A percentile compares a stretch with the other conserved stretches of the same genome.
These are phyloP conservation scores for Nansenia antarctica DNA, from an alignment of 2,113 vertebrate species.

Conservation along the genomic window DNA sequence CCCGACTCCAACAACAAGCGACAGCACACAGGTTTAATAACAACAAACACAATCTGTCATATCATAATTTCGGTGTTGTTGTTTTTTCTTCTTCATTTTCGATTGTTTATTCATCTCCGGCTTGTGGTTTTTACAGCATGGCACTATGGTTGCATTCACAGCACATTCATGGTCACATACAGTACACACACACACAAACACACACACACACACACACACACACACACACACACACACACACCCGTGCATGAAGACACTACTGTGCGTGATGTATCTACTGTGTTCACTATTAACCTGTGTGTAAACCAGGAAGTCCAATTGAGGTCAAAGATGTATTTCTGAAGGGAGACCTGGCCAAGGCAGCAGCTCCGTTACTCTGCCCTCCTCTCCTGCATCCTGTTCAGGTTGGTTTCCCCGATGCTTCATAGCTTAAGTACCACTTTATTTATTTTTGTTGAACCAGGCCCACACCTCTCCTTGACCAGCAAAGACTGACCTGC, in stretches of 20 bases:
- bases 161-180: not conserved
- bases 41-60: not conserved
- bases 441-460: no score
- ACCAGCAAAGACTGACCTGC: no score
- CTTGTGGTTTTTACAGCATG: not conserved
- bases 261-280: no score
- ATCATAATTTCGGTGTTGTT: not conserved
- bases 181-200: no score
- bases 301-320: no score
- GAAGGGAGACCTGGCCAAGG: not conserved
- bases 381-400: not conserved
- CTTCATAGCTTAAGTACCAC: no score
- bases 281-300: not conserved
- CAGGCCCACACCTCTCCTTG: no score
- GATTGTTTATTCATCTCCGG: no score
- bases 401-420: no score
- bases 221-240: not conserved
- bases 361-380: not conserved
- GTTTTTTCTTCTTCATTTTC: not conserved
- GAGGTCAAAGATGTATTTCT: not conserved
- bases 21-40: not conserved
- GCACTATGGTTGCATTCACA: not conserved
- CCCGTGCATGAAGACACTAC: no score
- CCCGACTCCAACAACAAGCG: not conserved
- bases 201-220: constrained; percentile 22